phyloP scores from a whole-genome alignment of 2,888 invertebrate genomes.

The Pammene aurita region DNA sequence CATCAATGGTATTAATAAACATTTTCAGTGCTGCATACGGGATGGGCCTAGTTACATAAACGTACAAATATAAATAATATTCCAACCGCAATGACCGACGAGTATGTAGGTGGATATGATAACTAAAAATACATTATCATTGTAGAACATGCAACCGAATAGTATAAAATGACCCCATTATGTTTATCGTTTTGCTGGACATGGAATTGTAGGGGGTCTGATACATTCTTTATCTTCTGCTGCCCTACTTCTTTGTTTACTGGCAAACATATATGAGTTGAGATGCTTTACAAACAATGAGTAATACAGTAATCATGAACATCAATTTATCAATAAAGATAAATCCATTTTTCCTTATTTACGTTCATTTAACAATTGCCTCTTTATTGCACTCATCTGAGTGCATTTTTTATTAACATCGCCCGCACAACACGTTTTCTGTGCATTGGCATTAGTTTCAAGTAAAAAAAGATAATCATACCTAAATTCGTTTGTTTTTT shows the following conservation, averaged over 20 bases:
- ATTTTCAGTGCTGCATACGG: constrained; percentile 26
- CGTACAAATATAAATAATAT: constrained; percentile 11
- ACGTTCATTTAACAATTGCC: constrained; percentile 20
- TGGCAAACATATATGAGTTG: constrained; percentile 14
- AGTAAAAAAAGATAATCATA: constrained; percentile 14
- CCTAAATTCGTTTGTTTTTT: constrained; percentile 1
- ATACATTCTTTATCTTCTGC: constrained; percentile 17
- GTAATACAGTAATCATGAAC: constrained; percentile 20
- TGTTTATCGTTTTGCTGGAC: constrained; percentile 17
- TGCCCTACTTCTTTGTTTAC: constrained; percentile 27
- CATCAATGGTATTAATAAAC: constrained; percentile 21
- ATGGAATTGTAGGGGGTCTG: constrained; percentile 11
- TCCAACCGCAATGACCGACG: constrained; percentile 15
- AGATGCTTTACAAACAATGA: constrained; percentile 24
- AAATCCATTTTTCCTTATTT: constrained; percentile 19
- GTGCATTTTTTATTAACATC: constrained; percentile 14
- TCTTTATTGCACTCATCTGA: constrained; percentile 8
- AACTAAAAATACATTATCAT: constrained; percentile 27
- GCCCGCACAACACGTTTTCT: not conserved
- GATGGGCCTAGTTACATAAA: constrained; percentile 32
- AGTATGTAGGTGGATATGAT: constrained; percentile 21
- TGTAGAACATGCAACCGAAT: constrained; percentile 12
- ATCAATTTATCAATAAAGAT: constrained; percentile 33
- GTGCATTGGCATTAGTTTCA: not conserved
- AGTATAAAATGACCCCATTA: constrained; percentile 33